phyloP scores from a whole-genome alignment of 2,113 vertebrate species.

The Helogale parvula region DNA sequence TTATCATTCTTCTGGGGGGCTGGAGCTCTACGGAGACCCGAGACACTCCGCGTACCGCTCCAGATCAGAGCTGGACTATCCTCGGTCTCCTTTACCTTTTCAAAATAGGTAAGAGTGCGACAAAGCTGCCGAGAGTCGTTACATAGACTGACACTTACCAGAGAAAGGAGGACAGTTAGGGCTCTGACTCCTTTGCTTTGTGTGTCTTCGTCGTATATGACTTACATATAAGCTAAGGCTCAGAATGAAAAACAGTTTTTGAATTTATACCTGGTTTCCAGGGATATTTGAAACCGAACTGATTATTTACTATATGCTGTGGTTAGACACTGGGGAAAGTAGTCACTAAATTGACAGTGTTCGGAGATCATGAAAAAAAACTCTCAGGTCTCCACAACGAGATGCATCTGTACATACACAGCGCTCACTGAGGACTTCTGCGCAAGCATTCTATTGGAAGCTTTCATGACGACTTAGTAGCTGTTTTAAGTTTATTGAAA shows the following conservation, averaged over 20 bases:
- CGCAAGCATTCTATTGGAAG: neutral
- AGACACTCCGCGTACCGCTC: conserved; percentile 87
- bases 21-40: conserved; percentile 91
- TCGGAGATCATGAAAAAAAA: neutral
- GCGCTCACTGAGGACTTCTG: neutral
- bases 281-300: neutral
- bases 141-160: neutral
- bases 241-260: neutral
- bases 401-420: neutral
- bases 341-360: neutral
- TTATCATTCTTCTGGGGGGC: conserved; percentile 86
- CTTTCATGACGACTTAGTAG: neutral
- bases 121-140: neutral
- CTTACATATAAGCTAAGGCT: neutral
- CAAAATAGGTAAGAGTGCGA: conserved; percentile 86
- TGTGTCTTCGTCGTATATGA: neutral
- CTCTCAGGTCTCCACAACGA: neutral
- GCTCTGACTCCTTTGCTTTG: neutral
- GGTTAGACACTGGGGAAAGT: neutral
- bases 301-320: neutral
- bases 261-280: conserved; percentile 33
- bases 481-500: neutral
- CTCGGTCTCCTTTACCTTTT: conserved; percentile 88
- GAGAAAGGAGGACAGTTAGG: neutral
- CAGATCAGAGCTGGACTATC: conserved; percentile 91